phyloP scores from a whole-genome alignment of 2,797 vertebrate species.

The Molossus molossus region DNA sequence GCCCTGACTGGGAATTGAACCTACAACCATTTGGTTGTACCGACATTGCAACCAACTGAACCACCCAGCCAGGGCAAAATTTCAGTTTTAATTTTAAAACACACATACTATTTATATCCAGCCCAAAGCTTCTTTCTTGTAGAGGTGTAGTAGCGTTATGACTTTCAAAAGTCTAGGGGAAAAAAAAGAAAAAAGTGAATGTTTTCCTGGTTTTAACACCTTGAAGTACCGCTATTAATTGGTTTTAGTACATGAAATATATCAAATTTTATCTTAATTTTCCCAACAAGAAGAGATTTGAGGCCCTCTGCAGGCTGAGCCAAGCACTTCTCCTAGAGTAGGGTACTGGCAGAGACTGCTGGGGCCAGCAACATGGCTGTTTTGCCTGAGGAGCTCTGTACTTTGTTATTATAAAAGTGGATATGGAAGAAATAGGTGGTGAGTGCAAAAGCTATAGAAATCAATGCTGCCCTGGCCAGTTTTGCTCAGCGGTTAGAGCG shows the following conservation, averaged over 20 bases:
- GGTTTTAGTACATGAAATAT: constrained; percentile 8
- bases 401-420: neutral
- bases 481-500: too few species aligned
- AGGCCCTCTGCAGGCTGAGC: neutral
- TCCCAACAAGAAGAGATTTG: neutral
- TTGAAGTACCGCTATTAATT: neutral
- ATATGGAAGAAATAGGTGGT: neutral
- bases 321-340: neutral
- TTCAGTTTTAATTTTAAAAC: constrained; percentile 65
- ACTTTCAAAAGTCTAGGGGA: constrained; percentile 91
- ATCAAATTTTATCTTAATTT: neutral
- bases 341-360: neutral
- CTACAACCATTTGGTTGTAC: too few species aligned
- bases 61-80: neutral
- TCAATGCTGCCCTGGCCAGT: too few species aligned
- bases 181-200: constrained; percentile 42
- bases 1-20: too few species aligned
- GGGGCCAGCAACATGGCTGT: neutral
- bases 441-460: neutral
- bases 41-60: too few species aligned
- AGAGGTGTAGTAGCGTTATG: constrained; percentile 85
- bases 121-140: constrained; percentile 84
- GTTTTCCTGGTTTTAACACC: constrained; percentile 43
- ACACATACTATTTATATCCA: constrained; percentile 84
- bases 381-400: neutral